phyloP scores from a whole-genome alignment of 2,797 vertebrate genomes.

The Eleutherodactylus coqui region DNA sequence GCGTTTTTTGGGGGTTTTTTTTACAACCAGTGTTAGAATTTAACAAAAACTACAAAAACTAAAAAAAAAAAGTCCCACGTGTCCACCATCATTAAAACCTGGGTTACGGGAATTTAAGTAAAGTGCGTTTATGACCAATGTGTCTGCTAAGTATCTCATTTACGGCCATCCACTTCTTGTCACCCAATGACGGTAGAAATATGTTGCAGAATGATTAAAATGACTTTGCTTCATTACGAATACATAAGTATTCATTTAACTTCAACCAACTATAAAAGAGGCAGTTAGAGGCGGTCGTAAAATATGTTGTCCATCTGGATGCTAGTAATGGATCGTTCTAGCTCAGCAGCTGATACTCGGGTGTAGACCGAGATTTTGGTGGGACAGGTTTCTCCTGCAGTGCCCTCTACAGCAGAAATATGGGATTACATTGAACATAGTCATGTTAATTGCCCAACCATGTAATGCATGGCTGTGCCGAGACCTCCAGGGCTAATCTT shows the following conservation, averaged over 20 bases:
- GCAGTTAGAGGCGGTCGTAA: neutral
- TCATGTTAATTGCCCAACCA: neutral
- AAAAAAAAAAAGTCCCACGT: neutral
- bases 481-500: too few species aligned
- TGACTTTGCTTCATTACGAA: neutral
- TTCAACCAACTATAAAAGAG: neutral
- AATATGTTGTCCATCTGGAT: neutral
- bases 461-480: neutral
- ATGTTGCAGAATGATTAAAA: neutral
- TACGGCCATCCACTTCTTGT: neutral
- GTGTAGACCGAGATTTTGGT: too few species aligned
- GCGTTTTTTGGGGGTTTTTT: constrained; percentile 15
- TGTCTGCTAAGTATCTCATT: neutral
- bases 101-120: neutral
- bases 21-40: neutral
- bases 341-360: too few species aligned
- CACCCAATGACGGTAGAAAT: neutral
- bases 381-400: too few species aligned
- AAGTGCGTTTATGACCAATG: neutral
- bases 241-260: neutral
- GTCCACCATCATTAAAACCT: neutral
- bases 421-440: neutral
- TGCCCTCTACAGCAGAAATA: neutral
- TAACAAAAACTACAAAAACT: neutral
- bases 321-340: too few species aligned